Base-by-base conservation (phyloP, 2,797 vertebrate genomes). In the Siniperca scherzeri region DNA sequence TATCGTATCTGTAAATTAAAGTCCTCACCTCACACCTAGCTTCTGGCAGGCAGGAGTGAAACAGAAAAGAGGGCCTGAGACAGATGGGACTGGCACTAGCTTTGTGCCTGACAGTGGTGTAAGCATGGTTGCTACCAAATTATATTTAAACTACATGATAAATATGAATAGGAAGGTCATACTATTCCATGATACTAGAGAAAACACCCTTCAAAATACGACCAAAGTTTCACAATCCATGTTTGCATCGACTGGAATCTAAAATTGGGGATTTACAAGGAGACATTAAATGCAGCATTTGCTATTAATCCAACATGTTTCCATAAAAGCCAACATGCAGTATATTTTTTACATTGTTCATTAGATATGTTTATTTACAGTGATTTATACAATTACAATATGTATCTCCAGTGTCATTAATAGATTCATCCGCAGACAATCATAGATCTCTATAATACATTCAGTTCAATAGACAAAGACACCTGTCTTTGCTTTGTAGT, bases 261-360 rank as follows among this genome's bases (percentile, higher is more conserved):
- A 71, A 46, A 60, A 0, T 0, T 0, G 0, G 0, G 2, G 2
- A 30, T 69, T 85, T 46, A 84, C 52, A 2, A 19, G 8, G 6
- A 36, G 40, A 80, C 36, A 19, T 0, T 77, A 19, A 80, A 86
- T 56, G 84, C 55, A 77, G 17, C 72, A 84, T 36, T 42, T 65
- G 60, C 53, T 30, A 46, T 57, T 48, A 60, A 62, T 55, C 56
- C 64, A 70, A 61, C 60, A 68, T 61, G 46, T 14, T 61, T 60
- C n/a, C 19, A 53, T 52, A 13, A 53, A 79, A 10, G 25, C 4
- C 36, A 25, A 9, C 48, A 74, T 10, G 10, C n/a, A 38, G 13
- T 36, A 10, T 25, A 67, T 61, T 73, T 56, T 27, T 12, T 46
- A 40, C 27, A 71, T 7, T 55, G 10, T 40, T 44, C 25, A 55